These are phyloP conservation scores for Dendrolimus houi DNA, from an alignment of 2,888 invertebrate species.

Conservation along the genomic window DNA sequence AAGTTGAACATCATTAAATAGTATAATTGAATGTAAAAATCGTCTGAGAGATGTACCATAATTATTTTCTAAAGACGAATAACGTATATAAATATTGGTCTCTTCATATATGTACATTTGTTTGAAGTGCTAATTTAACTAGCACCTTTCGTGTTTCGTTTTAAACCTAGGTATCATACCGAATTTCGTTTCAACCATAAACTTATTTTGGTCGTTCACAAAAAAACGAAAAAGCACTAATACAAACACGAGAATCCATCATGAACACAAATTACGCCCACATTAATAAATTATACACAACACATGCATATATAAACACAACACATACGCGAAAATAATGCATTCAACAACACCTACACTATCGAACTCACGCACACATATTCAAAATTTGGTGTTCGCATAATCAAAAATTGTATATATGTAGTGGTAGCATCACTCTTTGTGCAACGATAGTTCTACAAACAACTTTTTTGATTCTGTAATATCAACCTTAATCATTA, in stretches of 20 bases:
- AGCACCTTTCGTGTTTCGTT: neutral
- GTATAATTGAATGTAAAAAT: too few species aligned
- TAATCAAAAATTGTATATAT: constrained; percentile 52
- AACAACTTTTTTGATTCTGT: constrained; percentile 19
- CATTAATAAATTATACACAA: constrained; percentile 27
- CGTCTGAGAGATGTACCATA: too few species aligned
- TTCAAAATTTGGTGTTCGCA: constrained; percentile 67
- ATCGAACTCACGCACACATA: constrained; percentile 32
- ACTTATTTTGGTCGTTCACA: constrained; percentile 8
- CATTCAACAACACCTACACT: constrained; percentile 42
- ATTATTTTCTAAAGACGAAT: too few species aligned
- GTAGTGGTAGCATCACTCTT: constrained; percentile 53
- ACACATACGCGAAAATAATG: constrained; percentile 54
- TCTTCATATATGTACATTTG: too few species aligned
- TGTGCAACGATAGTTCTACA: constrained; percentile 62
- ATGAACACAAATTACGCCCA: constrained; percentile 59
- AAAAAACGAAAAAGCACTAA: constrained; percentile 67
- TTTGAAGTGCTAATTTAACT: too few species aligned
- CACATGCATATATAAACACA: constrained; percentile 29
- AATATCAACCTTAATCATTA: constrained; percentile 26
- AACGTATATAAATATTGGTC: too few species aligned
- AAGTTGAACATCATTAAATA: too few species aligned
- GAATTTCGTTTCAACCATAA: neutral
- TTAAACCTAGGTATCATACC: constrained; percentile 7
- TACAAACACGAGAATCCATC: constrained; percentile 69